Base-by-base conservation (phyloP, 2,113 vertebrate genomes). In the Cheirogaleus medius region DNA sequence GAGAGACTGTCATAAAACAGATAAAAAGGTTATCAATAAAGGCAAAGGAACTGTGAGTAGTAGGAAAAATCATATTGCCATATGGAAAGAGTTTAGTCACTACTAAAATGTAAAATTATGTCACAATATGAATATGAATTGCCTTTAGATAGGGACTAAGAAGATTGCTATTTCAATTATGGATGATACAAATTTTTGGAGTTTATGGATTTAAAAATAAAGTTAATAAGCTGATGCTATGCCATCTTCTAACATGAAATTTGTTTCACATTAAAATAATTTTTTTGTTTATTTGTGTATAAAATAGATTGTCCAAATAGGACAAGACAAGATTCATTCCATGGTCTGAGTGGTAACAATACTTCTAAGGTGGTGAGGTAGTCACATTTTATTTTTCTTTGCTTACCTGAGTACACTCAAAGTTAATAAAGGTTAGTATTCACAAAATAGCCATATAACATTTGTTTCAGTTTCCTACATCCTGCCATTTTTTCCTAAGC, bases 341-440 rank as follows among this genome's bases (percentile, higher is more conserved):
- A 3, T 7, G 6, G 32, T 52, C 8, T 3, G 9, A 71, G 20
- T 25, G 12, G 15, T 32, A 23, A 27, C 2, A n/a, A 56, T 60
- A 74, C 94, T 54, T 80, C 21, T 44, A 84, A 66, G 10, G 10
- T 52, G 23, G 34, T 34, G 3, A 77, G 17, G 9, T 0, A 87
- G 27, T 77, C 84, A 23, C 29, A 63, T 84, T 81, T 95, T 80
- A 73, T 77, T 93, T 89, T 76, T 83, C 54, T 90, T 84, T 76
- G 52, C 39, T 68, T 49, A 15, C 13, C 56, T 78, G 18, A 52
- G 10, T 60, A 78, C 21, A 54, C 0, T 1, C 17, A 58, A 71
- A 71, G 18, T 39, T 54, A 64, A 91, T 25, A 73, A 73, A 97
- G 91, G 29, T 8, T 27, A 13, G 13, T 23, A 25, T n/a, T 88